Conservation (phyloP, 2,113 vertebrate species). For the Clinocottus analis region DNA sequence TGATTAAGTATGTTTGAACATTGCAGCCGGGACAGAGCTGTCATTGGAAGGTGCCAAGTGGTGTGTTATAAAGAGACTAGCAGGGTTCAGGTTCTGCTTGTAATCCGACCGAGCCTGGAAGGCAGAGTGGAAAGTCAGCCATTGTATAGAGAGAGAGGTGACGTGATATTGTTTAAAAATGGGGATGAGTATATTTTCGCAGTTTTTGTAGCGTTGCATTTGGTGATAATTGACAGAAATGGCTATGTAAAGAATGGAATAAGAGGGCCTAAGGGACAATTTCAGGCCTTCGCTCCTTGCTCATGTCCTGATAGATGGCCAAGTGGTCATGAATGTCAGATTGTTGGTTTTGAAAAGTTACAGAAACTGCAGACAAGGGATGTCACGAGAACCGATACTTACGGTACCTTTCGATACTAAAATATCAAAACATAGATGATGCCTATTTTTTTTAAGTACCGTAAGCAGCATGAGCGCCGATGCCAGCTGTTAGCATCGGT, state of each 20-base stretch:
- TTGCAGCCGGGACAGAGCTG: background rate
- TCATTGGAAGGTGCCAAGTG: background rate
- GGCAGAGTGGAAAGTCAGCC: background rate
- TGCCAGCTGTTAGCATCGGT: no score
- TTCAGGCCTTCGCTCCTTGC: background rate
- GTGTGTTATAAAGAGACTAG: background rate
- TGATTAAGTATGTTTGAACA: slow-evolving; percentile 22
- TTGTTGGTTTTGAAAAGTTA: no score
- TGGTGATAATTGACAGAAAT: background rate
- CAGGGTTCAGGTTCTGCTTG: background rate
- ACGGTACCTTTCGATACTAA: no score
- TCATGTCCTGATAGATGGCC: no score
- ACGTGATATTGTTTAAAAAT: background rate
- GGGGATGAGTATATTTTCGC: background rate
- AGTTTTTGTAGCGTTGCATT: background rate
- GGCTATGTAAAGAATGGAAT: background rate
- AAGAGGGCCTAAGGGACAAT: background rate
- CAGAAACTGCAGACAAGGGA: no score
- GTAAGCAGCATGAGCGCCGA: no score
- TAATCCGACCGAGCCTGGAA: background rate
- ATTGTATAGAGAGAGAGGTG: background rate
- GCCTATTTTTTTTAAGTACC: no score
- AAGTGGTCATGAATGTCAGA: no score
- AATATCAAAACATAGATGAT: no score
- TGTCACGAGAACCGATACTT: no score